Evolutionary conservation across 2,888 invertebrate species (phyloP).

Genomic region (Drosophila putrida): DNA sequence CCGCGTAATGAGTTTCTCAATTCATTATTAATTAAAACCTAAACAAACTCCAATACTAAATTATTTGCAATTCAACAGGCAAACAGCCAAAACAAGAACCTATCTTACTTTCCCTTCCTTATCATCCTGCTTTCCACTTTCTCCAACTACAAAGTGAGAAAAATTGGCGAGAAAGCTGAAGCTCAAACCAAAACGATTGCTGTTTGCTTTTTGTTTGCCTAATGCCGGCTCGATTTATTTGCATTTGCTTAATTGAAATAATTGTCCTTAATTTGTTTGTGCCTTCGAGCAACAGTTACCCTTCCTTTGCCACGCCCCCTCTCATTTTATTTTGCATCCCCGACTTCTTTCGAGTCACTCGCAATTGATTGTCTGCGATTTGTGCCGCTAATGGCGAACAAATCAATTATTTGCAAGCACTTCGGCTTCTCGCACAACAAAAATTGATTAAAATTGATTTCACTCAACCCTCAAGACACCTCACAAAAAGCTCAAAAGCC

Average conservation of each 20-base stretch:
- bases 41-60: slow-evolving; percentile 71
- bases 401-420: slow-evolving; percentile 77
- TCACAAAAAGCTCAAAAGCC: slow-evolving; percentile 45
- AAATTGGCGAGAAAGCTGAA: slow-evolving; percentile 31
- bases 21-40: slow-evolving; percentile 80
- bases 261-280: slow-evolving; percentile 81
- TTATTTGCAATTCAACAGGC: slow-evolving; percentile 76
- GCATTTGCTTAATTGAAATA: slow-evolving; percentile 81
- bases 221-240: slow-evolving; percentile 77
- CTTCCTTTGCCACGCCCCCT: background rate
- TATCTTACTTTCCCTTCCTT: background rate
- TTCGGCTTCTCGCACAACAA: slow-evolving; percentile 45
- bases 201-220: slow-evolving; percentile 71
- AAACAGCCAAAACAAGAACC: slow-evolving; percentile 33
- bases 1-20: slow-evolving; percentile 79
- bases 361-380: slow-evolving; percentile 80
- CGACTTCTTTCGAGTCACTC: slow-evolving; percentile 17
- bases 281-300: slow-evolving; percentile 60
- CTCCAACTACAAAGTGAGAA: slow-evolving; percentile 33
- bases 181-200: slow-evolving; percentile 45
- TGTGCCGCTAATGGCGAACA: slow-evolving; percentile 72
- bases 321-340: background rate
- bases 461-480: slow-evolving; percentile 23
- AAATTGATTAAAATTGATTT: slow-evolving; percentile 79
- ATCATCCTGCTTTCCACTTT: background rate